Evolutionary conservation across 2,113 vertebrate species (phyloP), one percentile per base, ranked within the genome.

Genomic region (Prinia subflava): DNA sequence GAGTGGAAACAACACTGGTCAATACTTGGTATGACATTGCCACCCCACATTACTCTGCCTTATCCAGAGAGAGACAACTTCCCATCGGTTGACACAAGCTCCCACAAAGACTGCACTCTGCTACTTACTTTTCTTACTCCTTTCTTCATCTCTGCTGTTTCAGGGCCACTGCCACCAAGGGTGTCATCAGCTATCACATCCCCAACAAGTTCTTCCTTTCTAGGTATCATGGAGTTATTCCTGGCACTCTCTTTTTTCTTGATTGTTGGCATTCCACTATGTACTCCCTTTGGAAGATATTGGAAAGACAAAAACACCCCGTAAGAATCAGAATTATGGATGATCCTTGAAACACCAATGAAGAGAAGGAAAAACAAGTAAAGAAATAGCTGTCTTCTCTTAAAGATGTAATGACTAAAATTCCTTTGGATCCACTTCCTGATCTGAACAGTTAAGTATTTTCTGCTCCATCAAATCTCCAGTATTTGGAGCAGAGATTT

Each of bases 1-100:
- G 11, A 50, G 10, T 47, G 37, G 52, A 87, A 62, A 47, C 11
- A 59, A 37, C 13, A 13, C 10, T 11, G 37, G 14, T 52, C 46
- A 70, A 35, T 70, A 78, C 6, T 13, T 33, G 10, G 4, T 25
- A 39, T 23, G 21, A 69, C 30, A 9, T 8, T 85, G 17, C 11
- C 30, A 56, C 13, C 9, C 11, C 8, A 19, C 9, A 8, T 13
- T 13, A 44, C 15, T 42, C 23, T 52, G 27, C 30, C 25, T 64
- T 52, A 76, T 33, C 9, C n/a, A 44, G 39, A 37, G 17, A 59
- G 18, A 76, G 27, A n/a, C 1, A 6, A 3, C 24, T 57, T 71
- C 31, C 42, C 39, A 24, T 6, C 2, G 2, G 10, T 30, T 41
- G 27, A 17, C 33, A 30, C 1, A 6, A 28, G 5, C 3, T 41